phyloP scores from a whole-genome alignment of 2,888 invertebrate genomes.

The Drosophila nr. fundita region DNA sequence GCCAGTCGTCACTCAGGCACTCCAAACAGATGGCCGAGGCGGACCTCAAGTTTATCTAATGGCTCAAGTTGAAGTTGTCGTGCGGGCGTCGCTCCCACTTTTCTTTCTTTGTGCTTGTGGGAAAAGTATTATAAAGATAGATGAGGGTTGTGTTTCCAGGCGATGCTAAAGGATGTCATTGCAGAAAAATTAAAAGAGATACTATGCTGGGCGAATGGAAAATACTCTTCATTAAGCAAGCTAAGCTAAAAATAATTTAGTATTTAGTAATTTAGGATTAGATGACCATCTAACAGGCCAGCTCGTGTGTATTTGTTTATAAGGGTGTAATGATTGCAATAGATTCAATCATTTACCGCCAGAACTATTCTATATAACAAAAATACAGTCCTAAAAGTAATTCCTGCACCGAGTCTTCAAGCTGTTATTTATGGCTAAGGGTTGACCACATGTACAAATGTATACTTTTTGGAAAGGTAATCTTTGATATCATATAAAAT shows the following conservation, averaged over 20 bases:
- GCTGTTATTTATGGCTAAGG: not conserved
- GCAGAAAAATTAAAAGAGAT: not conserved
- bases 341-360: not conserved
- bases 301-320: not conserved
- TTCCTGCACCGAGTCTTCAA: not conserved
- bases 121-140: constrained; percentile 18
- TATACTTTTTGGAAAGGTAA: not conserved
- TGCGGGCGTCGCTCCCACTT: constrained; percentile 31
- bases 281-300: not conserved
- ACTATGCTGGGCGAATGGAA: not conserved
- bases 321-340: not conserved
- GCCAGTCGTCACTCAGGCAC: constrained; percentile 44
- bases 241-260: not conserved
- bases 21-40: constrained; percentile 17
- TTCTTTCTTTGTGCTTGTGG: constrained; percentile 12
- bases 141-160: constrained; percentile 25
- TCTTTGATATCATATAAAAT: not conserved
- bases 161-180: constrained; percentile 26
- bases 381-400: not conserved
- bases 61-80: constrained; percentile 14
- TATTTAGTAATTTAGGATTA: no score
- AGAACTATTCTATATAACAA: not conserved
- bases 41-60: constrained; percentile 26
- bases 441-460: not conserved
- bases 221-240: not conserved